Evolutionary conservation across 2,888 invertebrate species (phyloP), one percentile per base, ranked within the genome.

Genomic region (Polymixis lichenea): DNA sequence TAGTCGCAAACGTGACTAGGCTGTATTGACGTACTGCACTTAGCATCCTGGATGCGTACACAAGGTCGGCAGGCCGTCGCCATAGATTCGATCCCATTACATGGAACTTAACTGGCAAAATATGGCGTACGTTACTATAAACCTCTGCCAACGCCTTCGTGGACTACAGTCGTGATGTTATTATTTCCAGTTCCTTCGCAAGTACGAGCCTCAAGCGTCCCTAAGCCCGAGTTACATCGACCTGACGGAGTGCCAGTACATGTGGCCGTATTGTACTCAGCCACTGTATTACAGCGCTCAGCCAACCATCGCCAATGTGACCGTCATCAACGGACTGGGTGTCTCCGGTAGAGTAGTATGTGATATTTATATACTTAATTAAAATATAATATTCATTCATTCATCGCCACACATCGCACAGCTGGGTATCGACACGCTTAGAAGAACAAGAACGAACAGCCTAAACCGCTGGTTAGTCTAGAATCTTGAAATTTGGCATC

Each of bases 221-320:
- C 93, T 98, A 19, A 97, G 98, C 86, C 98, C 98, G 1, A 98
- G 98, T 86, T 99, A 99, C 93, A 97, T 99, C 85, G 99, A 99
- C 93, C 97, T 99, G 84, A 99, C 98, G 0, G 99, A 99, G 92
- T 99, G 99, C 90, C 99, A 99, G 86, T 99, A 99, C 94, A 99
- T 99, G 99, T 99, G 99, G 99, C 99, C 99, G 0, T 99, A 99
- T 90, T 99, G 99, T 93, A 99, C 99, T 1, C 99, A 99, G 94
- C 99, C 99, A 1, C 94, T 99, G 62, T 99, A 99, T 95, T 97
- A 98, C 93, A 98, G 98, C 78, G 98, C 98, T 58, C 98, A 98
- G 95, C 98, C 99, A 0, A 98, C 98, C 38, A 98, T 99, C 85
- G 98, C 98, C 7, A 99, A 99, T 95, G 98, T 99, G 0, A 99